Percentiles rank a stretch among this genome's conserved stretches.
phyloP scores from a whole-genome alignment of 2,888 invertebrate species.

The Schizaphis graminum region DNA sequence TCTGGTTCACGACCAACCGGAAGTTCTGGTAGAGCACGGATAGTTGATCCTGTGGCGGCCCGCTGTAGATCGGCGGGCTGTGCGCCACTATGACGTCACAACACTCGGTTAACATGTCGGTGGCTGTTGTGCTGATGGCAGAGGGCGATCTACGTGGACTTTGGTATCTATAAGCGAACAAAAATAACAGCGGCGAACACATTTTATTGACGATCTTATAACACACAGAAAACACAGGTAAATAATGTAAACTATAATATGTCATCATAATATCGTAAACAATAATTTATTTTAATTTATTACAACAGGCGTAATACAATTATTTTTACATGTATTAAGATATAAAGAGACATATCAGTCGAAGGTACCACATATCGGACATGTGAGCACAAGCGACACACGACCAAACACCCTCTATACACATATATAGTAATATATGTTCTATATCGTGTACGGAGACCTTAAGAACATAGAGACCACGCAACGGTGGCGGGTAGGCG shows the following conservation, averaged over 20 bases:
- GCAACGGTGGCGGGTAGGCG: background rate
- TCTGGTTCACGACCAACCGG: constrained; percentile 53
- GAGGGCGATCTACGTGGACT: background rate
- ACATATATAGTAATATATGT: background rate
- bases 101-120: constrained; percentile 50
- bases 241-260: background rate
- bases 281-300: background rate
- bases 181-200: constrained; percentile 40
- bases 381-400: background rate
- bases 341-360: background rate
- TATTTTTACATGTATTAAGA: background rate
- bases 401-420: background rate
- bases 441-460: background rate
- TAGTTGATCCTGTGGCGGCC: constrained; percentile 75
- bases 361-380: background rate
- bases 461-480: background rate
- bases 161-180: constrained; percentile 33
- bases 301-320: background rate
- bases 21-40: constrained; percentile 71
- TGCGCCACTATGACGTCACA: constrained; percentile 71
- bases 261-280: background rate
- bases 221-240: background rate
- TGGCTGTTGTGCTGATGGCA: background rate
- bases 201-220: background rate
- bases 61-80: constrained; percentile 79